Base-by-base conservation (phyloP, 2,888 invertebrate species). In the Branchellion lobata region DNA sequence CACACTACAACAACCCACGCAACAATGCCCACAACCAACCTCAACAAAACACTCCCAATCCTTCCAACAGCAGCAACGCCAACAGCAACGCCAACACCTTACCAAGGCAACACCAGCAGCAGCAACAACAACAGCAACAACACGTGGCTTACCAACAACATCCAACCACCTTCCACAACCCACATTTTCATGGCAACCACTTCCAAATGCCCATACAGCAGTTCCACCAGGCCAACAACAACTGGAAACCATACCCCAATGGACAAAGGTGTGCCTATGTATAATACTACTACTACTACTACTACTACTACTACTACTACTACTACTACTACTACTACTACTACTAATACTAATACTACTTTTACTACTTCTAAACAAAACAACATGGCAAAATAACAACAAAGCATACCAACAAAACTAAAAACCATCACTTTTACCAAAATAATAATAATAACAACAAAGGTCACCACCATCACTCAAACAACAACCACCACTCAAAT, bases 21-120 rank as follows among this genome's bases (percentile, higher is more conserved):
- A 57, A 24, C 61, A 57, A 57, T n/a, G 21, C 61, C 61, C 61
- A 57, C 8, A 47, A 47, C 47, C 61, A 57, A 57, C 61, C 5
- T 14, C 61, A 57, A 57, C 40, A 57, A 57, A 57, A 57, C 24
- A 24, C 61, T 14, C n/a, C 61, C 21, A 47, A 47, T 18, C 8
- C 8, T 47, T 47, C 47, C 11, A 47, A 47, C 47, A 57, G 24
- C n/a, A 18, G 14, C 3, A 57, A 57, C 61, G 21, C 5, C 61
- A 57, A 57, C 24, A 24, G 5, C 24, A 57, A 57, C 61, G 24
- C n/a, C 8, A 57, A 57, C 61, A 57, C 61, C n/a, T n/a, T 57
- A 5, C 61, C 61, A 57, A 18, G 61, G 5, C 61, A 57, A n/a
- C 61, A 57, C 61, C 61, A 57, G 11, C 61, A 57, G 21, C 61